Base-by-base conservation (phyloP, 2,797 vertebrate species). In the Mormyrops boulengeri region DNA sequence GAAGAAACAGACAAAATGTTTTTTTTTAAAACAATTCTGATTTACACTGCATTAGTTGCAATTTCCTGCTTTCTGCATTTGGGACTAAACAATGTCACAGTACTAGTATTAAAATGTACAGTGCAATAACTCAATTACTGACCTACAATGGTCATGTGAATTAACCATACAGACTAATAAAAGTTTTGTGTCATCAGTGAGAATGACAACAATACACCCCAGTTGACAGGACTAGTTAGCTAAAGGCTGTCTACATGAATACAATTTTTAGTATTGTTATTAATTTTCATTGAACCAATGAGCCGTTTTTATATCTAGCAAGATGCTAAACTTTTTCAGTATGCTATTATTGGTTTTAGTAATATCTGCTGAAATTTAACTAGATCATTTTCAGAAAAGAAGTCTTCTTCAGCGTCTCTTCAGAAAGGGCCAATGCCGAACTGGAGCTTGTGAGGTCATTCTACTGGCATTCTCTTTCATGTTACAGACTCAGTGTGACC, bases 231-330 rank as follows among this genome's bases (percentile, higher is more conserved):
- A 47, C 38, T 88, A 53, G 57, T 88, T 88, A 26, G 41, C 38
- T 69, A 69, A 88, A 44, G 38, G 38, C n/a, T 49, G 41, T 14
- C 87, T 66, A 53, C 60, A 62, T 22, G 38, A 66, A 44, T 62
- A 66, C 82, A 85, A 49, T 49, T 49, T 73, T 52, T 85, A 85
- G 44, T 85, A 85, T 85, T 85, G 50, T n/a, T 85, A 85, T 85
- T 85, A 85, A 85, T 85, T 85, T 85, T 52, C 82, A 85, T 85
- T 49, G 44, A 85, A 49, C 82, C 82, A 85, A 49, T 49, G 49
- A 85, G 82, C 8, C n/a, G 49, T 85, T 85, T 85, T 49, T 49
- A 85, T 49, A 85, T 85, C 9, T 49, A 85, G 44, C 49, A 49
- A 85, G 19, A 85, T 85, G 82, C 82, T 85, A 85, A 85, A 85